Percentiles rank a stretch among this genome's conserved stretches.
These are phyloP conservation scores for Listrodromus nycthemerus DNA, from an alignment of 2,888 invertebrate genomes.

Conservation along the genomic window DNA sequence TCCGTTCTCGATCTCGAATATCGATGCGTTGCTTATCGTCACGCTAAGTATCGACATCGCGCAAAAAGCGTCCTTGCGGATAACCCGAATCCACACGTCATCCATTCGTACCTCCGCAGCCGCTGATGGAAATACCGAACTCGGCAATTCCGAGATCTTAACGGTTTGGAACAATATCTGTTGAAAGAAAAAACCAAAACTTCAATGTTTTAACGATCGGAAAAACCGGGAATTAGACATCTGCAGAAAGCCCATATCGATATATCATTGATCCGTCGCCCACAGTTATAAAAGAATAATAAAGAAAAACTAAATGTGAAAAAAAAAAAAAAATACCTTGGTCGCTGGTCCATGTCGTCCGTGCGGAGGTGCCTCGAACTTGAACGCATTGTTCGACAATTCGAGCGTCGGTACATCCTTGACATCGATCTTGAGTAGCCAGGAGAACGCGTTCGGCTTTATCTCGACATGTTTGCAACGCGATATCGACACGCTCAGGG, in stretches of 20 bases:
- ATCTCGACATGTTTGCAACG: constrained; percentile 87
- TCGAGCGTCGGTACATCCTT: constrained; percentile 86
- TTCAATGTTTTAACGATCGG: not conserved
- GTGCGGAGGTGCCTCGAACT: constrained; percentile 86
- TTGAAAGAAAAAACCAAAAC: not conserved
- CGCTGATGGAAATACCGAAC: constrained; percentile 88
- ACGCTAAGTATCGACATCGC: constrained; percentile 88
- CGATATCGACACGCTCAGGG: constrained; percentile 87
- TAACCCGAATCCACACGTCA: constrained; percentile 86
- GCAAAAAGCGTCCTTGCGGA: constrained; percentile 88
- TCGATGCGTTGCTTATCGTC: constrained; percentile 87
- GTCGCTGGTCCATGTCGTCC: constrained; percentile 88
- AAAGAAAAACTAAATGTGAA: not conserved
- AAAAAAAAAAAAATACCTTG: constrained; percentile 74
- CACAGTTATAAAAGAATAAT: not conserved
- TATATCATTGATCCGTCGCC: not conserved
- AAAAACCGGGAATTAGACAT: not conserved
- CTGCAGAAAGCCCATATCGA: too few relatives aligned
- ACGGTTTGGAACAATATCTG: constrained; percentile 89
- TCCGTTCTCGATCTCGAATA: constrained; percentile 87
- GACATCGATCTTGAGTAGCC: constrained; percentile 88
- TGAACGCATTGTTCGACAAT: constrained; percentile 88
- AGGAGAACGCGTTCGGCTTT: constrained; percentile 88
- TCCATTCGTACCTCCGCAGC: constrained; percentile 87
- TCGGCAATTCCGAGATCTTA: constrained; percentile 87